Evolutionary conservation across 2,113 vertebrate species (phyloP).

Genomic region (Nesoenas mayeri): DNA sequence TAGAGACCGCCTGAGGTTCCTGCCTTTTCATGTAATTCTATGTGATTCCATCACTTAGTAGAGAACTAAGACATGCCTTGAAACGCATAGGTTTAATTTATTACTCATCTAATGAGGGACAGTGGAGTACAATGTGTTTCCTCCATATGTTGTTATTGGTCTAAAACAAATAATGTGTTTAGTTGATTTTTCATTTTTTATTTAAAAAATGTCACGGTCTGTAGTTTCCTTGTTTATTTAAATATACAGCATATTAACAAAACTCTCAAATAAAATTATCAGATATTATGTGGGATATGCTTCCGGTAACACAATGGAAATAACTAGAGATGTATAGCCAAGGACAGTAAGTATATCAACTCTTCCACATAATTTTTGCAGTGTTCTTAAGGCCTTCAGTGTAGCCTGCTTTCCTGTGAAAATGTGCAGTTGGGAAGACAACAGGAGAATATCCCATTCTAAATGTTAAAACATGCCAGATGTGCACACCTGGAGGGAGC

Average conservation of each 20-base stretch:
- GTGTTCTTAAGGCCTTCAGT: neutral
- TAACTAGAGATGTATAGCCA: neutral
- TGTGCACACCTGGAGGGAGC: neutral
- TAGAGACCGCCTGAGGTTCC: neutral
- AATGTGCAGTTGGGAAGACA: neutral
- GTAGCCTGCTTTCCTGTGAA: neutral
- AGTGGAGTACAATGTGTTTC: neutral
- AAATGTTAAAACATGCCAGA: neutral
- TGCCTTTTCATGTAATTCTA: neutral
- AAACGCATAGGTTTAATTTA: neutral
- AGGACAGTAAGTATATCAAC: neutral
- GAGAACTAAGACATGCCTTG: neutral
- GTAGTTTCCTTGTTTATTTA: neutral
- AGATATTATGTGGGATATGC: neutral
- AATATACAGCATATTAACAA: neutral
- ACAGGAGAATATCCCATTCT: neutral
- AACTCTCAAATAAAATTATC: neutral
- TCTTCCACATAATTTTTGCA: neutral
- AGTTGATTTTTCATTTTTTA: neutral
- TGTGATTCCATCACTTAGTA: neutral
- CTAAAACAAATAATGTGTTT: neutral
- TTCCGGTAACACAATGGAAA: neutral
- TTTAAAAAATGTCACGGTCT: neutral
- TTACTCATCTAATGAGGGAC: neutral
- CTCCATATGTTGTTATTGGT: neutral